Conservation (phyloP, 2,113 vertebrate genomes). For the Pituophis catenifer region DNA sequence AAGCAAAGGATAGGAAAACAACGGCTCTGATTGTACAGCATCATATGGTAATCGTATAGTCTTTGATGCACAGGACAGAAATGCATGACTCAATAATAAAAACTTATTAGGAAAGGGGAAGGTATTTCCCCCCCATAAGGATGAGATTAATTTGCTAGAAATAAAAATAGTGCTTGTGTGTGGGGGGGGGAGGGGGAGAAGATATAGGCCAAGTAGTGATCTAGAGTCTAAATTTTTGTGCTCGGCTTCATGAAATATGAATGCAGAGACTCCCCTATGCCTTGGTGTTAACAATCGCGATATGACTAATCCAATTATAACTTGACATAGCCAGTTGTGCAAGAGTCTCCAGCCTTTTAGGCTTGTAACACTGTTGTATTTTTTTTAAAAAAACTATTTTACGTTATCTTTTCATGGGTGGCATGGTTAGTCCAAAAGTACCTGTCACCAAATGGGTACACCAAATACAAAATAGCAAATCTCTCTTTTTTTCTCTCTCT, state of each 20-base stretch:
- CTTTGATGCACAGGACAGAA: slow-evolving; percentile 54
- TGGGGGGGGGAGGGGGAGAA: neutral
- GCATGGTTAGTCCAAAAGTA: neutral
- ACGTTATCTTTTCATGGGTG: neutral
- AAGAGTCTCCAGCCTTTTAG: neutral
- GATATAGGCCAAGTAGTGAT: neutral
- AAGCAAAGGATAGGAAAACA: slow-evolving; percentile 37
- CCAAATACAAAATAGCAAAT: neutral
- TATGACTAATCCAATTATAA: neutral
- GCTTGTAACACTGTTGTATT: neutral
- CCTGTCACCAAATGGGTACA: neutral
- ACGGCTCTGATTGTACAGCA: slow-evolving; percentile 23
- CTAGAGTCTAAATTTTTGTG: slow-evolving; percentile 37
- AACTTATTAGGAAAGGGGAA: slow-evolving; percentile 59
- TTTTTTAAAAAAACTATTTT: neutral
- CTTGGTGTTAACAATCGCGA: too few relatives aligned
- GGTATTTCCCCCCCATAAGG: slow-evolving; percentile 40
- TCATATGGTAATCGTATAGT: slow-evolving; percentile 45
- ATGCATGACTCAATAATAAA: slow-evolving; percentile 65
- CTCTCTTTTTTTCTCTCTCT: neutral
- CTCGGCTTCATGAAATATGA: neutral
- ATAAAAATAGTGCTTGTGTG: neutral
- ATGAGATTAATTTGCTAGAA: slow-evolving; percentile 48
- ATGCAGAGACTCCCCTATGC: neutral
- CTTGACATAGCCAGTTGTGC: neutral